These are phyloP conservation scores for Conus ventricosus DNA, from an alignment of 1,140 invertebrate species.

Conservation along the genomic window DNA sequence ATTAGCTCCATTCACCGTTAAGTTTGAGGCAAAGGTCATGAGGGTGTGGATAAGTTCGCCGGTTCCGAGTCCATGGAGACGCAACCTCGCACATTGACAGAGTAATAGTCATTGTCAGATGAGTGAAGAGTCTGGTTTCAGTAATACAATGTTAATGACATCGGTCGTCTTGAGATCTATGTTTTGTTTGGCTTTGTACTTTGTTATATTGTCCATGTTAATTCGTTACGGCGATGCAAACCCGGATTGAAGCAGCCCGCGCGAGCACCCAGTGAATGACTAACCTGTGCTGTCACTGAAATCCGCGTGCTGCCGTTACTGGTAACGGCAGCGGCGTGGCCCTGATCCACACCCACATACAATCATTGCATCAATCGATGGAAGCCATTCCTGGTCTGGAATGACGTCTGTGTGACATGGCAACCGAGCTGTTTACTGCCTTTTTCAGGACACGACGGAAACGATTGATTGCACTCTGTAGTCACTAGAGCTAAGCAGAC, in stretches of 20 bases:
- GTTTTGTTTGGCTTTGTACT: neutral
- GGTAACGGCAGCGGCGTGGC: neutral
- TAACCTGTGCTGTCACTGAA: no score
- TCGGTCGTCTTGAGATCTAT: neutral
- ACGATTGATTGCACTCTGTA: no score
- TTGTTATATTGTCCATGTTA: neutral
- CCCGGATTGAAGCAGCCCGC: no score
- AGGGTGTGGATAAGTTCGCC: neutral
- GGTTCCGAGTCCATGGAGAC: conserved; percentile 3
- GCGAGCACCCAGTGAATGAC: neutral
- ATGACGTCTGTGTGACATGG: neutral
- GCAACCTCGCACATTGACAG: neutral
- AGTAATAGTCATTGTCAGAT: neutral
- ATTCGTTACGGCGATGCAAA: neutral
- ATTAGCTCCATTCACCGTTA: neutral
- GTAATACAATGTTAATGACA: no score
- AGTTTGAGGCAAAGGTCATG: neutral
- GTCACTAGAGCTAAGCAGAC: no score
- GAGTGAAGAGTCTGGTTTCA: neutral
- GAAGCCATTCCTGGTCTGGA: neutral
- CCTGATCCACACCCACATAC: neutral
- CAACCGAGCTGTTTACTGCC: neutral
- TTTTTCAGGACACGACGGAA: no score
- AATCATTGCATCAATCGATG: neutral
- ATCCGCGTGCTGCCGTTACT: neutral